Evolutionary conservation across 2,797 vertebrate genomes (phyloP).

Genomic region (Chelon auratus): DNA sequence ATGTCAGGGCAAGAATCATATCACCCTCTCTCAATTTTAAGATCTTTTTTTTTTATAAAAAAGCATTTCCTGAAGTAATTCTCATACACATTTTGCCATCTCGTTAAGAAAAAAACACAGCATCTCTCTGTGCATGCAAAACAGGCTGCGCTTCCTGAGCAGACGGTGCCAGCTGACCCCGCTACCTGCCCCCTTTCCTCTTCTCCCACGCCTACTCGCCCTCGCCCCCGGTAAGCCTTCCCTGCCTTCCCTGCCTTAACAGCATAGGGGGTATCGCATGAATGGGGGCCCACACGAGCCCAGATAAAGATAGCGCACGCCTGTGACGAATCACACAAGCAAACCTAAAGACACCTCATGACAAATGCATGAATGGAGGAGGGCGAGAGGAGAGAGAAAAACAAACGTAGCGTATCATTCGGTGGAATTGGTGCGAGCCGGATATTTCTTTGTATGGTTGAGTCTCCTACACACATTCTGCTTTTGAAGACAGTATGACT

Average conservation of each 20-base stretch:
- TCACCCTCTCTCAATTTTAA: background rate
- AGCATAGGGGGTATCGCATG: slow-evolving; percentile 42
- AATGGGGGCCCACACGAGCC: slow-evolving; percentile 47
- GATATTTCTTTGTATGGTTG: slow-evolving; percentile 71
- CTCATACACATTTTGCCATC: too few relatives aligned
- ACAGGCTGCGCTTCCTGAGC: slow-evolving; percentile 8
- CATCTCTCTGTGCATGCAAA: slow-evolving; percentile 1
- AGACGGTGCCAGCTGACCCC: slow-evolving; percentile 29
- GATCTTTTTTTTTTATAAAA: background rate
- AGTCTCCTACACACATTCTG: slow-evolving; percentile 74
- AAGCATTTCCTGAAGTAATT: background rate
- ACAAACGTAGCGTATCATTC: slow-evolving; percentile 35
- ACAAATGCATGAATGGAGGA: slow-evolving; percentile 72
- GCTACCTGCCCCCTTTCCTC: slow-evolving; percentile 18
- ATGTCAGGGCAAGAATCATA: background rate
- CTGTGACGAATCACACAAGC: slow-evolving; percentile 58
- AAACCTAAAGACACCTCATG: slow-evolving; percentile 51
- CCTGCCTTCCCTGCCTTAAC: slow-evolving; percentile 8
- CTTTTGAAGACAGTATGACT: slow-evolving; percentile 50
- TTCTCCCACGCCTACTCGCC: slow-evolving; percentile 19
- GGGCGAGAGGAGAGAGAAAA: slow-evolving; percentile 30
- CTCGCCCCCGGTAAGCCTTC: slow-evolving; percentile 6
- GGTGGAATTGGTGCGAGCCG: slow-evolving; percentile 48
- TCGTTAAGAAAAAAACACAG: background rate
- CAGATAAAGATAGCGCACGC: slow-evolving; percentile 51